Evolutionary conservation across 2,797 vertebrate genomes (phyloP), one percentile per base, ranked within the genome.

Genomic region (Sylvilagus floridanus): DNA sequence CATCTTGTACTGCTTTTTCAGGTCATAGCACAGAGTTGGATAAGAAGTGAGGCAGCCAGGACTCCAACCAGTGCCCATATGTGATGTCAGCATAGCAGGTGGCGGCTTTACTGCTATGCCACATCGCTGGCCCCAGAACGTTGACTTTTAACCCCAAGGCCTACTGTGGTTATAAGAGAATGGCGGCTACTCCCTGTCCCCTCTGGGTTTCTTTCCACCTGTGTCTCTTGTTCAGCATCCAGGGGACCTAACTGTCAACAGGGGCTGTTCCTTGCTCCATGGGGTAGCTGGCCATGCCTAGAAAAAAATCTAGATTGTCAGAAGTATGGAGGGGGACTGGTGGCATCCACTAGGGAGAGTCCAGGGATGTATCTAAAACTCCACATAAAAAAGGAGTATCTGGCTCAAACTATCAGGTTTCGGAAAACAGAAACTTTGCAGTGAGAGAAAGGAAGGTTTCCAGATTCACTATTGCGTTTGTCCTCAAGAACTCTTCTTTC

Each of bases 381-480:
- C 42, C 42, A 47, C 42, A 47, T 47, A 47, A 9, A 22, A 37
- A 35, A 50, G 30, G 54, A 76, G n/a, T 57, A 32, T 60, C 3
- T 52, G 26, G 21, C 30, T 24, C 52, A 11, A 78, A 71, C 42
- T 69, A 28, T 77, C n/a, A 68, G 5, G 26, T 19, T 28, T 77
- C 4, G 2, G 4, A 32, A 84, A 42, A 24, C 12, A 71, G 11
- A 54, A 81, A 84, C 30, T 4, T 63, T 83, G 0, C 26, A 24
- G 19, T 75, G 22, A 5, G n/a, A 30, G 5, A 90, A 73, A 13
- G 30, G 6, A 69, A 84, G 5, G 4, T 1, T 85, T 68, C 37
- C n/a, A 52, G 5, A 75, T 81, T 84, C 94, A 47, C 72, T 81
- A 47, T 60, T 93, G 12, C 32, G 22, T 88, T 88, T 62, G 65